phyloP scores from a whole-genome alignment of 2,113 vertebrate species.

The Melospiza melodia region DNA sequence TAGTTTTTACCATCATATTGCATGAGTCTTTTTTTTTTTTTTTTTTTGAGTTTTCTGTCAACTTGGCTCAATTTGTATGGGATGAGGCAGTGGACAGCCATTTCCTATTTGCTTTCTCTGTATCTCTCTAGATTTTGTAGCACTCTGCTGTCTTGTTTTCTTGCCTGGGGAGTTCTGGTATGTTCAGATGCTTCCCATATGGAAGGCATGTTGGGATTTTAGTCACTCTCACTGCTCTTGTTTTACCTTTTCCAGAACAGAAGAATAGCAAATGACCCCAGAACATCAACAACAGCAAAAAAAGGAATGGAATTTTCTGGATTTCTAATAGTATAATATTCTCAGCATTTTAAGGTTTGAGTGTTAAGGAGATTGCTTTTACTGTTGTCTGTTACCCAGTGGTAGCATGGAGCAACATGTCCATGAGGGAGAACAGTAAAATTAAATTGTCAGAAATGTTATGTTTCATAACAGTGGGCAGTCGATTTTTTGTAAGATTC shows the following conservation, averaged over 20 bases:
- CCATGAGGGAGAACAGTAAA: not conserved
- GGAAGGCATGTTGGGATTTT: not conserved
- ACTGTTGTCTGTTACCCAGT: not conserved
- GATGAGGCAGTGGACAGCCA: not conserved
- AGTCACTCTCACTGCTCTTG: not conserved
- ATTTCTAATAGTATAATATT: not conserved
- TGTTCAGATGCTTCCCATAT: constrained; percentile 8
- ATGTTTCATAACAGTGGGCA: not conserved
- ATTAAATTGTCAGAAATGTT: constrained; percentile 16
- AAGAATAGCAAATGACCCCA: not conserved
- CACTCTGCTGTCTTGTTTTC: not conserved
- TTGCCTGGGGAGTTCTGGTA: not conserved
- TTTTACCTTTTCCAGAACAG: not conserved
- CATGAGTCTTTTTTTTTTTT: not conserved
- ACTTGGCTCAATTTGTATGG: not conserved
- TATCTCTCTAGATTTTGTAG: not conserved
- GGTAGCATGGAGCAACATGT: not conserved
- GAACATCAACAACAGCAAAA: not conserved
- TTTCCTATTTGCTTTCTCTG: not conserved
- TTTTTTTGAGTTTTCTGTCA: not conserved
- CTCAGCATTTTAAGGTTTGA: not conserved
- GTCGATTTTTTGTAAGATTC: not conserved
- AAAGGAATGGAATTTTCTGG: not conserved
- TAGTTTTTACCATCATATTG: not conserved
- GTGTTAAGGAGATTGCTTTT: not conserved